Percentiles rank a stretch among this genome's conserved stretches.
Evolutionary conservation across 2,797 vertebrate species (phyloP).

Genomic region (Malacoraja senta): DNA sequence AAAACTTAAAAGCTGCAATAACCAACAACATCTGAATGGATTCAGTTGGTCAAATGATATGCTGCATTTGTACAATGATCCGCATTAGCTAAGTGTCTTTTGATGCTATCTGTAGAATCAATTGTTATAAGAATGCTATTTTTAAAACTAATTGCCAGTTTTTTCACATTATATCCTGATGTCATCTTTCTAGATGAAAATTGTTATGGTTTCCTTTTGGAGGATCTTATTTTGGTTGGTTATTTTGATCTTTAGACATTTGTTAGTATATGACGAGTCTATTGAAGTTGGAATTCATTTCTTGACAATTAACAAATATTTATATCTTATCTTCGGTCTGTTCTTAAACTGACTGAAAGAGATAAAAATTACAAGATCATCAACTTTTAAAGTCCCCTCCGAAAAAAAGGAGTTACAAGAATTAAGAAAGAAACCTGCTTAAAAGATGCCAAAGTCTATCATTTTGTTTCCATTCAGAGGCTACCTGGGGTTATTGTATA

Average conservation of each 20-base stretch:
- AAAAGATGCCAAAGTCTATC: too few relatives aligned
- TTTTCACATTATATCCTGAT: background rate
- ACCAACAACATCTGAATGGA: background rate
- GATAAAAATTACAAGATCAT: background rate
- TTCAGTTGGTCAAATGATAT: background rate
- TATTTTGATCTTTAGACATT: background rate
- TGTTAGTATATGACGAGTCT: background rate
- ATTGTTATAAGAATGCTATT: background rate
- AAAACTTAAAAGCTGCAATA: background rate
- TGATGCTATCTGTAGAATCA: background rate
- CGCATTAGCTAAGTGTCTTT: background rate
- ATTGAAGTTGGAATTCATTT: background rate
- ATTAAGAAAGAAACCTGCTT: too few relatives aligned
- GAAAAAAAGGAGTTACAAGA: background rate
- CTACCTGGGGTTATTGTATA: background rate
- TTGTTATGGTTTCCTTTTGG: background rate
- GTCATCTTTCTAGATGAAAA: background rate
- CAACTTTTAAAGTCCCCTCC: background rate
- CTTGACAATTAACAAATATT: background rate
- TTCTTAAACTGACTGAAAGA: background rate
- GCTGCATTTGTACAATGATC: background rate
- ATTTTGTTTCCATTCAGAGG: background rate
- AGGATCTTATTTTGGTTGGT: background rate
- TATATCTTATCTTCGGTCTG: background rate
- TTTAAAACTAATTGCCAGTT: background rate